These are phyloP conservation scores for Dasypus novemcinctus DNA, from an alignment of 2,113 vertebrate species.

Conservation along the genomic window DNA sequence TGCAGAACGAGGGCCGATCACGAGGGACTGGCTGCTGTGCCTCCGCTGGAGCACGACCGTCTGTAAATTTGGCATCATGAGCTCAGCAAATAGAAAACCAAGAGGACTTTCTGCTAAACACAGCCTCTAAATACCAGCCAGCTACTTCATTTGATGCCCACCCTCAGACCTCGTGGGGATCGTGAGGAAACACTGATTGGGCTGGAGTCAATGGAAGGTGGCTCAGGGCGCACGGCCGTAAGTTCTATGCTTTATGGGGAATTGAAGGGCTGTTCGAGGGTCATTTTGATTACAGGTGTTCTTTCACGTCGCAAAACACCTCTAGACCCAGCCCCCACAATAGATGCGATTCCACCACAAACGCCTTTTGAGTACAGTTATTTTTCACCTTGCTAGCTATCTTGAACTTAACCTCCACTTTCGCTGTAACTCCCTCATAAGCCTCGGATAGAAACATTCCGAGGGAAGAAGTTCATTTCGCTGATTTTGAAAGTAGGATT, in stretches of 20 bases:
- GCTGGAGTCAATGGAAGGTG: rapidly evolving
- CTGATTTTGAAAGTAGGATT: neutral
- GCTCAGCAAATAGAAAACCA: neutral
- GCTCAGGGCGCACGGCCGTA: rapidly evolving
- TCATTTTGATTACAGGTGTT: neutral
- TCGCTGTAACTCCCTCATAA: rapidly evolving
- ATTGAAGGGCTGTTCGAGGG: neutral
- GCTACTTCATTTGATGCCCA: rapidly evolving
- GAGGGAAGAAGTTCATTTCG: neutral
- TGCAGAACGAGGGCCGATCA: neutral
- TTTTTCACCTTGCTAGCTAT: neutral
- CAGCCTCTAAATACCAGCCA: neutral
- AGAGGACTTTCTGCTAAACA: neutral
- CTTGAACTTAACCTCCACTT: neutral
- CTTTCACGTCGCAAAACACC: neutral
- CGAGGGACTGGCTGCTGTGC: neutral
- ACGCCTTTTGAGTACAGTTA: neutral
- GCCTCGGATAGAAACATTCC: neutral
- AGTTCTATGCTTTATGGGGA: rapidly evolving
- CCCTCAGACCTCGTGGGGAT: neutral
- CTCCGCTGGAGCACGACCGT: rapidly evolving
- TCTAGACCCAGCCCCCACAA: neutral
- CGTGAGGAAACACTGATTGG: too few species aligned
- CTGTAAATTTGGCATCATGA: neutral
- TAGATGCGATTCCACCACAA: neutral